Evolutionary conservation across 1,140 invertebrate genomes (phyloP).

Genomic region (Drosophila melanogaster): DNA sequence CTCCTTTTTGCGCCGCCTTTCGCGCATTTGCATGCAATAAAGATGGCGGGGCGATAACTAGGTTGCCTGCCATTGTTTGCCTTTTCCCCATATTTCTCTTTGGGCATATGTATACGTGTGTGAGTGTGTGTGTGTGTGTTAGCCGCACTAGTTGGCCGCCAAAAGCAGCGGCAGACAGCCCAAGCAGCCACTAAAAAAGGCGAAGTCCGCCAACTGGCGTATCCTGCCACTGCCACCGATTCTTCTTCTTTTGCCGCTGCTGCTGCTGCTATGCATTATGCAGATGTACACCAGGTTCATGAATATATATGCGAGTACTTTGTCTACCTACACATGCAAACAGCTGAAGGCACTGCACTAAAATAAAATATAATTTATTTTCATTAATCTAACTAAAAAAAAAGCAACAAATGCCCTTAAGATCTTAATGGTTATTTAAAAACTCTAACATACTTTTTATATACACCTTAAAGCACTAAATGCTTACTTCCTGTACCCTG

Average conservation of each 20-base stretch:
- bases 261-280: slow-evolving; percentile 71
- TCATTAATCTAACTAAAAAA: not conserved
- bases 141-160: slow-evolving; percentile 61
- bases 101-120: slow-evolving; percentile 6
- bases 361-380: slow-evolving; percentile 2
- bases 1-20: slow-evolving; percentile 70
- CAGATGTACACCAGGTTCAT: slow-evolving; percentile 81
- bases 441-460: not conserved
- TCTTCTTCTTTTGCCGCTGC: slow-evolving; percentile 33
- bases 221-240: slow-evolving; percentile 63
- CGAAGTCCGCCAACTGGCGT: slow-evolving; percentile 71
- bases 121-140: slow-evolving; percentile 33
- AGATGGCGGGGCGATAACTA: slow-evolving; percentile 81
- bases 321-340: slow-evolving; percentile 44
- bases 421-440: too few relatives aligned
- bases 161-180: slow-evolving; percentile 56
- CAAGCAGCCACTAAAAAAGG: slow-evolving; percentile 74
- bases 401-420: not conserved
- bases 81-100: slow-evolving; percentile 65
- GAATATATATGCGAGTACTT: slow-evolving; percentile 78
- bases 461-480: not conserved
- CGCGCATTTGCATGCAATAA: slow-evolving; percentile 82
- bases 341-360: slow-evolving; percentile 2
- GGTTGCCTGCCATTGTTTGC: slow-evolving; percentile 79
- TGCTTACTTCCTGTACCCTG: not conserved